phyloP scores from a whole-genome alignment of 2,888 invertebrate species.

The Ditylenchus weischeri region DNA sequence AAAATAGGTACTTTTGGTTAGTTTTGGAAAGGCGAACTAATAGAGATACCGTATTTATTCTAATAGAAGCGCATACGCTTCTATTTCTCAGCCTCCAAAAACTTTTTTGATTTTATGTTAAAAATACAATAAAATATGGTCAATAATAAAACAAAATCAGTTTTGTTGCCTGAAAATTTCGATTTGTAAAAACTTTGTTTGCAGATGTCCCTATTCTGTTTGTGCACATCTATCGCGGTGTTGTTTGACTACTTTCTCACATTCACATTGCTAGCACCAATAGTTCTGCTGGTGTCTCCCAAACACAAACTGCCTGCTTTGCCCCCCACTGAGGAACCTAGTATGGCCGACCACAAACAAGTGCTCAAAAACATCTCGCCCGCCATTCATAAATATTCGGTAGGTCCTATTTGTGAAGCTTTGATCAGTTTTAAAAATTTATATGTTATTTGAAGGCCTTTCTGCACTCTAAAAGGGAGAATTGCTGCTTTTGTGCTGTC shows the following conservation, averaged over 20 bases:
- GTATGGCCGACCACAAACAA: not conserved
- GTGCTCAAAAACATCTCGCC: not conserved
- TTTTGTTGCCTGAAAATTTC: too few relatives aligned
- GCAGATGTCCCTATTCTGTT: constrained; percentile 55
- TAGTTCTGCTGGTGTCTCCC: constrained; percentile 27
- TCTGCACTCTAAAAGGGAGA: constrained; percentile 34
- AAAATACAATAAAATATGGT: too few relatives aligned
- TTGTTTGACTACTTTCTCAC: constrained; percentile 56
- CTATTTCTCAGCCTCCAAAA: too few relatives aligned
- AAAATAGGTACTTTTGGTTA: too few relatives aligned
- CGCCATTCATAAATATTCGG: constrained; percentile 26
- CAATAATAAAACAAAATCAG: too few relatives aligned
- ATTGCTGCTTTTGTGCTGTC: constrained; percentile 24
- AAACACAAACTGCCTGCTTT: not conserved
- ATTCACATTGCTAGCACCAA: constrained; percentile 44
- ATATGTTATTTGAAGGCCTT: constrained; percentile 17
- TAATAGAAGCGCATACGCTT: too few relatives aligned
- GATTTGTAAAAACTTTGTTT: too few relatives aligned
- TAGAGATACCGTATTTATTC: too few relatives aligned
- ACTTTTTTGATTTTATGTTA: too few relatives aligned
- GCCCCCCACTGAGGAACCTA: not conserved
- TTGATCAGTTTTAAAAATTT: too few relatives aligned
- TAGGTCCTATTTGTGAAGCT: not conserved
- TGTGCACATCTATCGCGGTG: constrained; percentile 54
- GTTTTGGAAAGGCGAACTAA: too few relatives aligned